phyloP scores from a whole-genome alignment of 2,888 invertebrate species.

The Amiota minor region DNA sequence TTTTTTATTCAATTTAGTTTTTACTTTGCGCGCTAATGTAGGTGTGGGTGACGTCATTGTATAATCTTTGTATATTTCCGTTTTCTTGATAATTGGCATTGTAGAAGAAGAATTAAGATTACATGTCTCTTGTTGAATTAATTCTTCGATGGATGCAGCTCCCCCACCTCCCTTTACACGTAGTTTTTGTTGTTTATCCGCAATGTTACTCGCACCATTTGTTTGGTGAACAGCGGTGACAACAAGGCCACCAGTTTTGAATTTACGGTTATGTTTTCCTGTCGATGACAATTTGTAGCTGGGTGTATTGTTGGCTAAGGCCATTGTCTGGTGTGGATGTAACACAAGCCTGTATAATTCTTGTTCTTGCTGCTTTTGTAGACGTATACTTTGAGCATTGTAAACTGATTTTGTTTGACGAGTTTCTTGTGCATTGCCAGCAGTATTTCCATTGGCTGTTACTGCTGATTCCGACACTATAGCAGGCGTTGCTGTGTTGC shows the following conservation, averaged over 20 bases:
- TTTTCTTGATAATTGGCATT: constrained; percentile 37
- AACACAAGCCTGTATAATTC: constrained; percentile 22
- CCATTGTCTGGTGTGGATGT: neutral
- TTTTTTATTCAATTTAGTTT: constrained; percentile 68
- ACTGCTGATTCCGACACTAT: constrained; percentile 25
- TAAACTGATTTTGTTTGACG: constrained; percentile 30
- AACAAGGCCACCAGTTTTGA: constrained; percentile 78
- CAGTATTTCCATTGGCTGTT: neutral
- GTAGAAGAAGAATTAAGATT: constrained; percentile 11
- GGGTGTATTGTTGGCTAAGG: constrained; percentile 6
- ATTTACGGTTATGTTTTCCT: constrained; percentile 66
- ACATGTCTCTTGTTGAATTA: constrained; percentile 30
- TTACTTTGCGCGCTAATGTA: constrained; percentile 70
- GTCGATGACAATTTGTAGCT: constrained; percentile 28
- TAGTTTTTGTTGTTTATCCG: constrained; percentile 13
- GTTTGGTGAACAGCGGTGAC: constrained; percentile 75
- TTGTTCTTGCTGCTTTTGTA: constrained; percentile 70
- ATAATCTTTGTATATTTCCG: constrained; percentile 19
- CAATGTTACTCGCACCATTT: constrained; percentile 20
- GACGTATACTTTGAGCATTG: constrained; percentile 3
- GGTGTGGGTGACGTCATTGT: constrained; percentile 71
- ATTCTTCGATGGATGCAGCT: constrained; percentile 32
- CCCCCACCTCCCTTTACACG: constrained; percentile 30
- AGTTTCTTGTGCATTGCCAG: constrained; percentile 21
- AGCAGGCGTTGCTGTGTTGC: constrained; percentile 34